A percentile compares a stretch with the other conserved stretches of the same genome.
These are phyloP conservation scores for Turnix velox DNA, from an alignment of 2,113 vertebrate genomes.

Conservation along the genomic window DNA sequence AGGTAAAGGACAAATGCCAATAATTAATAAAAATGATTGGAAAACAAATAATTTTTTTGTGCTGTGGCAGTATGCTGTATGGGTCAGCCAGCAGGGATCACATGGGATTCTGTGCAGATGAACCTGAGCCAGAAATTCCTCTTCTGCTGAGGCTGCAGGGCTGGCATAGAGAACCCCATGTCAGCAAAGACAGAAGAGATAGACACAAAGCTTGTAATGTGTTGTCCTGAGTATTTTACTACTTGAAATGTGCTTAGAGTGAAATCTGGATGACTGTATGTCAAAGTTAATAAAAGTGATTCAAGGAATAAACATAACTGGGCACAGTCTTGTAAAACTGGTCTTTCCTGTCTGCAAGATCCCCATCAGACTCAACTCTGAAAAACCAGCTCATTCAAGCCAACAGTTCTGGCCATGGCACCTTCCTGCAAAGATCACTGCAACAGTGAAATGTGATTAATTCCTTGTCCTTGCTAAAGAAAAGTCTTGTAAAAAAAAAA, in stretches of 20 bases:
- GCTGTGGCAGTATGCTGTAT: neutral
- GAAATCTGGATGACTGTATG: constrained; percentile 14
- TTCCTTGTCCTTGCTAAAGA: neutral
- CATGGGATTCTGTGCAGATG: neutral
- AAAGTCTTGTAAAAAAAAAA: neutral
- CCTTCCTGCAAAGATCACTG: neutral
- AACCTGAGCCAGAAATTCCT: neutral
- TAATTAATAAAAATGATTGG: constrained; percentile 8
- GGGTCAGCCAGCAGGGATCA: neutral
- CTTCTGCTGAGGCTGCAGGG: neutral
- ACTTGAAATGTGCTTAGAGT: neutral
- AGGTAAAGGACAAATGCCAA: neutral
- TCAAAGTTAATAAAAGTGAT: constrained; percentile 24
- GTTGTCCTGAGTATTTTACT: neutral
- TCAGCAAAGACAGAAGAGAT: neutral
- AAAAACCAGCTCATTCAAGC: neutral
- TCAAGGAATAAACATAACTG: neutral
- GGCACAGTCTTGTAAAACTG: constrained; percentile 9
- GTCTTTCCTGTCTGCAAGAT: constrained; percentile 26
- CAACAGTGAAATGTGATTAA: neutral
- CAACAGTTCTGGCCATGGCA: neutral
- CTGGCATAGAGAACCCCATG: neutral
- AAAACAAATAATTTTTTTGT: neutral
- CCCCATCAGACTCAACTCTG: neutral
- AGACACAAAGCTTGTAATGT: neutral